Evolutionary conservation across 2,888 invertebrate species (phyloP), one percentile per base, ranked within the genome.

Genomic region (Lithophane semibrunnea): DNA sequence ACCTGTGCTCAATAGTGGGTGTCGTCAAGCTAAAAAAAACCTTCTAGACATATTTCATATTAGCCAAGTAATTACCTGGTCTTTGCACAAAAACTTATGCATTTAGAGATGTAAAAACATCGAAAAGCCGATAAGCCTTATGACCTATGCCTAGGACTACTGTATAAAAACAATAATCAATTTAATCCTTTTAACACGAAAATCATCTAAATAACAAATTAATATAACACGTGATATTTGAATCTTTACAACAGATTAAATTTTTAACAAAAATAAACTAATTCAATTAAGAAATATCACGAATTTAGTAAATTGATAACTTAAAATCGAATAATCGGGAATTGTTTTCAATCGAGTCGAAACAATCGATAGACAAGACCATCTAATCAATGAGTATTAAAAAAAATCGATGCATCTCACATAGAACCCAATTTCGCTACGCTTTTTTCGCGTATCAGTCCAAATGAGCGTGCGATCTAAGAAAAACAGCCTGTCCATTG

Each of bases 371-470:
- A 69, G 24, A 58, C 12, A 54, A 60, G 49, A 24, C 29, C 76
- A 69, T 68, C 80, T 69, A 88, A 92, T 92, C 90, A 88, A 91
- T 90, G 90, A 90, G 80, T 52, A 7, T 13, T 47, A 49, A 85
- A 88, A 92, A 92, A 90, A 92, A 88, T 89, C 89, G 90, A 91
- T 90, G 89, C 88, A 90, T 77, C 91, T 91, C 91, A 92, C 92
- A 91, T 93, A 79, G 91, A 90, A 85, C 74, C 67, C 75, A 75
- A 86, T 86, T 94, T 94, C 86, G 93, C 89, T 83, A 94, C 94
- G 94, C 93, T 94, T 93, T 93, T 94, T 93, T 91, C 91, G 90
- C 91, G 89, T 86, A 89, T 88, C 88, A 89, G 86, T 84, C 79
- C 70, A 84, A 84, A 87, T 71, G 77, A 85, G 88, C 88, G 86